These are phyloP conservation scores for Oncorhynchus kisutch DNA, from an alignment of 2,113 vertebrate species.

Conservation along the genomic window DNA sequence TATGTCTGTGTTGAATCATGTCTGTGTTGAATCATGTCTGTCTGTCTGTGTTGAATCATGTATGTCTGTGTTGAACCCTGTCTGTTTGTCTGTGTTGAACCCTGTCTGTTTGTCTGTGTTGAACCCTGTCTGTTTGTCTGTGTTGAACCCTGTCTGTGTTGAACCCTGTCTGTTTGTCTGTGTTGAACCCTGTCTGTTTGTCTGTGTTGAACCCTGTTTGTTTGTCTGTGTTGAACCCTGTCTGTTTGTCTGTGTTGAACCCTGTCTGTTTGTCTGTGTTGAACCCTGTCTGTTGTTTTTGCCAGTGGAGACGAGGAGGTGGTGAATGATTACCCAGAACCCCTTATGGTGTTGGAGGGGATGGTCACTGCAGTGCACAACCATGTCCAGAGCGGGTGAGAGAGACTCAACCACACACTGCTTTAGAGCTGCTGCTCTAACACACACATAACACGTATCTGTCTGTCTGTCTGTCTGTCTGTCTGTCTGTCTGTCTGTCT, in stretches of 20 bases:
- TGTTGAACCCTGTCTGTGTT: too few relatives aligned
- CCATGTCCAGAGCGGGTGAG: slow-evolving; percentile 67
- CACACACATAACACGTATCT: background rate
- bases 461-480: background rate
- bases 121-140: too few relatives aligned
- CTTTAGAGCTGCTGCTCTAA: background rate
- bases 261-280: background rate
- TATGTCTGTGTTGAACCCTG: too few relatives aligned
- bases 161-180: too few relatives aligned
- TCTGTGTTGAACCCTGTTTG: background rate
- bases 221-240: background rate
- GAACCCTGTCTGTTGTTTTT: slow-evolving; percentile 31
- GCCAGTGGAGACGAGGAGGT: slow-evolving; percentile 62
- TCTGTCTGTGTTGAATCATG: too few relatives aligned
- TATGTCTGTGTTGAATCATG: too few relatives aligned
- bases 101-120: too few relatives aligned
- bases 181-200: too few relatives aligned
- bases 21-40: too few relatives aligned
- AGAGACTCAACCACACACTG: slow-evolving; percentile 18
- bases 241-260: too few relatives aligned
- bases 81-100: too few relatives aligned
- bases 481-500: rapidly evolving
- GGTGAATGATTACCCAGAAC: slow-evolving; percentile 63
- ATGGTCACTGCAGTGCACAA: slow-evolving; percentile 72
- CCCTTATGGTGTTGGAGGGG: slow-evolving; percentile 68